phyloP scores from a whole-genome alignment of 2,797 vertebrate species.

The Aulostomus chinensis region DNA sequence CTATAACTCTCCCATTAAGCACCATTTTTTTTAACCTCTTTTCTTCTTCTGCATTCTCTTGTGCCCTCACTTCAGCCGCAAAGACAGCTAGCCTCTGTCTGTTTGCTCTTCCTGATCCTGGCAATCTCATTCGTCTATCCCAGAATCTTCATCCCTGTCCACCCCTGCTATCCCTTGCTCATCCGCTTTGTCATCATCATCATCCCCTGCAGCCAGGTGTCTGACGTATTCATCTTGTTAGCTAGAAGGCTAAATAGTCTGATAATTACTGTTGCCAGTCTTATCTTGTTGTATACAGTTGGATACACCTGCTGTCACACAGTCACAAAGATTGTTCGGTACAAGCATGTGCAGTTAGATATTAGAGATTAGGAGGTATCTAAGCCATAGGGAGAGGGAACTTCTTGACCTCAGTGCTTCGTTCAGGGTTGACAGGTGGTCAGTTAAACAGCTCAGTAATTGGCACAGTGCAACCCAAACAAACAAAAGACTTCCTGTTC shows the following conservation, averaged over 20 bases:
- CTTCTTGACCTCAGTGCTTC: slow-evolving; percentile 25
- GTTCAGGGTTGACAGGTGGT: slow-evolving; percentile 22
- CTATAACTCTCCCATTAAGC: slow-evolving; percentile 4
- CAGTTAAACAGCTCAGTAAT: slow-evolving; percentile 27
- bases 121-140: slow-evolving; percentile 26
- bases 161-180: slow-evolving; percentile 5
- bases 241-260: slow-evolving; percentile 34
- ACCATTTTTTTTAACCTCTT: neutral
- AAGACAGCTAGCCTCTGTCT: slow-evolving; percentile 22
- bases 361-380: slow-evolving; percentile 14
- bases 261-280: slow-evolving; percentile 28
- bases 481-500: slow-evolving; percentile 40
- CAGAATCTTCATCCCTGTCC: slow-evolving; percentile 14
- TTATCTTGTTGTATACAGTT: neutral
- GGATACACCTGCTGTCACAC: slow-evolving; percentile 9
- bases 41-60: slow-evolving; percentile 13
- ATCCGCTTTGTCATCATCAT: slow-evolving; percentile 17
- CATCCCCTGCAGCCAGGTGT: slow-evolving; percentile 29
- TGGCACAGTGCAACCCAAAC: slow-evolving; percentile 6
- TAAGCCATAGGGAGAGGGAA: neutral
- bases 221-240: slow-evolving; percentile 20
- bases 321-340: slow-evolving; percentile 10
- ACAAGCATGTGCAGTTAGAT: slow-evolving; percentile 15
- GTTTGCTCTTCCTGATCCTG: slow-evolving; percentile 24
- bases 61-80: slow-evolving; percentile 3